Evolutionary conservation across 2,113 vertebrate species (phyloP).

Genomic region (Stictonetta naevosa): DNA sequence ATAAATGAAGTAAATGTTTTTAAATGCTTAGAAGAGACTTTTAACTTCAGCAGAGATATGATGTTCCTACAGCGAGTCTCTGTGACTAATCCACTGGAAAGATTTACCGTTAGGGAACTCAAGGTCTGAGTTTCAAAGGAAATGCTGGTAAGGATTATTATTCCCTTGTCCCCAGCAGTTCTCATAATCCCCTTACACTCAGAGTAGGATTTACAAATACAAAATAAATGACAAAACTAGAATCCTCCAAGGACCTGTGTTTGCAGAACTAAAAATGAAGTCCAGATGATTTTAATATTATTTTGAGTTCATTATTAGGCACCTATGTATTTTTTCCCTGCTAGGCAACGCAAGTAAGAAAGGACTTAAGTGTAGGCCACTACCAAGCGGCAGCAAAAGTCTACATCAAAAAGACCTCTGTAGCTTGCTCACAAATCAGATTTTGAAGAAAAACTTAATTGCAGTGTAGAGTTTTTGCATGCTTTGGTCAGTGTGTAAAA

Average conservation of each 20-base stretch:
- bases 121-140: conserved; percentile 61
- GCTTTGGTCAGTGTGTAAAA: background rate
- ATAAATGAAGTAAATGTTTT: conserved; percentile 26
- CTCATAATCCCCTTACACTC: conserved; percentile 38
- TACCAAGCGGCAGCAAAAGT: background rate
- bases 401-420: background rate
- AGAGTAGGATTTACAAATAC: conserved; percentile 44
- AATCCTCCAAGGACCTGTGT: background rate
- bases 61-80: background rate
- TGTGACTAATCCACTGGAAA: conserved; percentile 62
- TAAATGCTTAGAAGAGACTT: conserved; percentile 30
- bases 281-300: conserved; percentile 7
- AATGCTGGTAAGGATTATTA: conserved; percentile 67
- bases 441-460: background rate
- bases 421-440: background rate
- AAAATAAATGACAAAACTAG: conserved; percentile 44
- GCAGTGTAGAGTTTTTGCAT: background rate
- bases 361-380: background rate
- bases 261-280: conserved; percentile 11
- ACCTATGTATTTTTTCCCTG: background rate
- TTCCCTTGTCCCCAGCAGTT: conserved; percentile 56
- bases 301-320: background rate
- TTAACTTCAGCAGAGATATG: conserved; percentile 1
- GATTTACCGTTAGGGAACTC: conserved; percentile 44
- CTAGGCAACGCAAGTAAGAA: background rate